Base-by-base conservation (phyloP, 1,140 invertebrate genomes). In the Drosophila pruinosa region DNA sequence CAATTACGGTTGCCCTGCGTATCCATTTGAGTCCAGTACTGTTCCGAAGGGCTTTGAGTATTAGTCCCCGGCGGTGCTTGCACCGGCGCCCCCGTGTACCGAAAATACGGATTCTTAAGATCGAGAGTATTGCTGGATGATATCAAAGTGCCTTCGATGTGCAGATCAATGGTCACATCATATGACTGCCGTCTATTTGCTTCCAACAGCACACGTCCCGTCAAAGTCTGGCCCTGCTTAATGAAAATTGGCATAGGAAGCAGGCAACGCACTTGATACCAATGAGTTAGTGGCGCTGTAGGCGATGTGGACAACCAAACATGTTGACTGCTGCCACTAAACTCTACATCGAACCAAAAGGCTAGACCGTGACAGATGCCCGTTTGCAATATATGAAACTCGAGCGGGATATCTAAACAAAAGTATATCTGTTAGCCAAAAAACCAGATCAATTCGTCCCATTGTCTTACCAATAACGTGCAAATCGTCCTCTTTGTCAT, bases 341-440 rank as follows among this genome's bases (percentile, higher is more conserved):
- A 99, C 47, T 98, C 96, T n/a, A 99, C 99, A 93, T 99, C 99
- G 92, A 99, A 99, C 99, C 99, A 99, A 92, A 99, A 99, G 14
- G 99, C 99, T 61, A 99, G 92, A 5, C 99, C 99, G 90, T 99
- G 99, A 69, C 99, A 96, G 62, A 98, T 97, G 43, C 97, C 98
- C 15, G 98, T 96, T 91, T 99, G 97, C 75, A 97, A 93, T 69
- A 99, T 94, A 81, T 96, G 96, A 93, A 99, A 99, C 91, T 97
- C 96, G 22, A 99, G 94, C 61, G 98, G 98, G 88, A 99, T 98
- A 91, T 98, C 96, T 62, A 91, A 89, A 58, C 58, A 41, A 57
- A 21, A 47, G 0, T 4, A 17, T 14, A 31, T 2, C 4, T 3
- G 14, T 52, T 69, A 61, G n/a, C n/a, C n/a, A n/a, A n/a, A n/a